A percentile compares a stretch with the other conserved stretches of the same genome.
phyloP scores from a whole-genome alignment of 1,140 invertebrate species.

The Aphaenogaster ashmeadi region DNA sequence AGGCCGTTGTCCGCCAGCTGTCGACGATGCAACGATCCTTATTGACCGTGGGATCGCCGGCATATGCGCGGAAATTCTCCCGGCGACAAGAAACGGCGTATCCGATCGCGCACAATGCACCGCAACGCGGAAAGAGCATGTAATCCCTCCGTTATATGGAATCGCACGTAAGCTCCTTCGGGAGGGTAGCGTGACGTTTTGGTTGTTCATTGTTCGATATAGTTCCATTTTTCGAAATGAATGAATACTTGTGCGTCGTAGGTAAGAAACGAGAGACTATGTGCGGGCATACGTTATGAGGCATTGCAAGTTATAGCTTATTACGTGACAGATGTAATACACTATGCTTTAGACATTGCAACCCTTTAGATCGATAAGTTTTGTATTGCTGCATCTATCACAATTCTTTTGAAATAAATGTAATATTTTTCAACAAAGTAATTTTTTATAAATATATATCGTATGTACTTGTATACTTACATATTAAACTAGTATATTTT shows the following conservation, averaged over 20 bases:
- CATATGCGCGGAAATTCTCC: slow-evolving; percentile 27
- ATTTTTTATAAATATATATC: background rate
- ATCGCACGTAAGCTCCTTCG: slow-evolving; percentile 14
- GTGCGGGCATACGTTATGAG: background rate
- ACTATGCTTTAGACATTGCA: too few relatives aligned
- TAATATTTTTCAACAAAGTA: background rate
- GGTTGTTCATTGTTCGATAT: background rate
- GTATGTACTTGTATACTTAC: too few relatives aligned
- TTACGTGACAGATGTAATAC: background rate
- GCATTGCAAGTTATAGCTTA: background rate
- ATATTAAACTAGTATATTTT: background rate
- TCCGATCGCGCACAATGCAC: background rate
- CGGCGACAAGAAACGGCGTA: slow-evolving; percentile 1
- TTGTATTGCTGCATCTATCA: background rate
- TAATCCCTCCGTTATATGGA: slow-evolving; percentile 31
- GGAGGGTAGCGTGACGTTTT: slow-evolving; percentile 4
- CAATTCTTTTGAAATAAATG: background rate
- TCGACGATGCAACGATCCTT: slow-evolving; percentile 36
- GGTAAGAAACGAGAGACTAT: background rate
- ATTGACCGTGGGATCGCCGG: slow-evolving; percentile 51
- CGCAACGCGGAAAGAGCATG: background rate
- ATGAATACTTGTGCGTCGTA: background rate
- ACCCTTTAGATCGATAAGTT: background rate
- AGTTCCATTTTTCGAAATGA: background rate
- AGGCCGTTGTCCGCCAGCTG: slow-evolving; percentile 12